These are phyloP conservation scores for Carcharodon carcharias DNA, from an alignment of 2,797 vertebrate genomes.

Conservation along the genomic window DNA sequence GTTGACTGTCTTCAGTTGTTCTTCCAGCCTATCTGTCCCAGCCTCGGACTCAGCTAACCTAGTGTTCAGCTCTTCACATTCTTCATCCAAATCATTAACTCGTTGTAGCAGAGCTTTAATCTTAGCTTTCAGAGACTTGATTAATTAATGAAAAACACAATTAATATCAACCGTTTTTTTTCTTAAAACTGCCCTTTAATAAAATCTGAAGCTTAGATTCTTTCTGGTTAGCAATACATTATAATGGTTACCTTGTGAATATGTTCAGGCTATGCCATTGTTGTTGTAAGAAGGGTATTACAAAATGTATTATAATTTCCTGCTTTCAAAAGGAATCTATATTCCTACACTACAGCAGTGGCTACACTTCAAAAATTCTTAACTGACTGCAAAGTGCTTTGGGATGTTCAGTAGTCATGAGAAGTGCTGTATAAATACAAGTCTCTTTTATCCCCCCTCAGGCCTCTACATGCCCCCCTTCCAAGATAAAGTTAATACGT, in stretches of 20 bases:
- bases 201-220: not conserved
- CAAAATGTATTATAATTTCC: not conserved
- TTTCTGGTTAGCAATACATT: not conserved
- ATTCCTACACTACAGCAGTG: not conserved
- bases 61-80: slow-evolving; percentile 65
- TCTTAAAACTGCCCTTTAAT: not conserved
- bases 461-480: not conserved
- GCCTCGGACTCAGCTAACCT: slow-evolving; percentile 59
- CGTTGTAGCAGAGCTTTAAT: slow-evolving; percentile 67
- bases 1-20: slow-evolving; percentile 54
- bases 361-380: not conserved
- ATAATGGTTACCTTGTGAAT: not conserved
- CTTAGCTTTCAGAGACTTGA: slow-evolving; percentile 76
- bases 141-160: not conserved
- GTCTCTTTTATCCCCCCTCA: not conserved
- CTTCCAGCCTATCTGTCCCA: slow-evolving; percentile 46
- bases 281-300: not conserved
- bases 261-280: not conserved
- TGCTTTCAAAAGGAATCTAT: not conserved
- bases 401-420: not conserved
- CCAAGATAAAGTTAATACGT: not conserved
- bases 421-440: not conserved
- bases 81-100: slow-evolving; percentile 64
- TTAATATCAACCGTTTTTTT: not conserved
- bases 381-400: not conserved